Evolutionary conservation across 2,797 vertebrate species (phyloP), one percentile per base, ranked within the genome.

Genomic region (Danio aesculapii): DNA sequence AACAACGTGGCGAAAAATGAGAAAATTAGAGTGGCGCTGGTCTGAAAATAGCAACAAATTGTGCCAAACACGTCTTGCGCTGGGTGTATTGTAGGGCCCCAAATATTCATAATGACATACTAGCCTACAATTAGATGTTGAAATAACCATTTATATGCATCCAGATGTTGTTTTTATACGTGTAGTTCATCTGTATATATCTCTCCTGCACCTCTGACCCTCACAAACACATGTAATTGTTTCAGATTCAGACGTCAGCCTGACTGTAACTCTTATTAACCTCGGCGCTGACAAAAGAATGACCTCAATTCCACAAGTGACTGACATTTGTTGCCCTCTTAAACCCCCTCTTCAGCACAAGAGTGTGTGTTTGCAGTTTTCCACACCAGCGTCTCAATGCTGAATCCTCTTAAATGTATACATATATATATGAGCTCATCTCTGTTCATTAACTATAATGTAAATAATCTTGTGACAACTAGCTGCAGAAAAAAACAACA

Each of bases 251-350:
- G 43, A 80, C 46, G 64, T 46, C 47, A 57, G 64, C 64, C 52
- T 2, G 14, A 44, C 21, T 1, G 66, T n/a, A 49, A 58, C 59
- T 75, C 55, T 83, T 85, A 88, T 88, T 88, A 89, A 88, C 87
- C 86, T 79, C 68, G 75, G 68, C 63, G 79, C 62, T 75, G 30
- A 75, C 72, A 30, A 30, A 30, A 79, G 83, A 83, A 84, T 73
- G 79, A 88, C 87, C 87, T 85, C 88, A 85, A 87, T 88, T 87
- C 84, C 75, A 68, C 63, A 69, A 79, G 64, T 87, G 88, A 87
- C 85, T 86, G 86, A 85, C 88, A 88, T 17, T 75, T 68, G 13
- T 74, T 43, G 73, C 57, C 61, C 75, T 69, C 30, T 30, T 62
- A 73, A 70, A 52, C 75, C 52, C 30, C 68, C 62, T 12, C 61